Conservation (phyloP, 2,888 invertebrate genomes). For the Lasioglossum morio region DNA sequence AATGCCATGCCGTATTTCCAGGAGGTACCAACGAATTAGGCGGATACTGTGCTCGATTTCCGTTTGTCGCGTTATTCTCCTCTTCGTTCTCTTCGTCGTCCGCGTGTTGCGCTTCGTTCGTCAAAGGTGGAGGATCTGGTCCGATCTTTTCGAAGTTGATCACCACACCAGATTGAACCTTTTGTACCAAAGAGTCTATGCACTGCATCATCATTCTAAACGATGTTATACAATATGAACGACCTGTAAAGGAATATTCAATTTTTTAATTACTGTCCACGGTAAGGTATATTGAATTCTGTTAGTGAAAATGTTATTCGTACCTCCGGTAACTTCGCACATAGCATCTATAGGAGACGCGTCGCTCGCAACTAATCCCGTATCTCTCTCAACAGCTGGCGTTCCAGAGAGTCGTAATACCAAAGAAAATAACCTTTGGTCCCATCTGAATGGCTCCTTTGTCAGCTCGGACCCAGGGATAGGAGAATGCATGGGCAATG, state of each 20-base stretch:
- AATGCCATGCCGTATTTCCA: constrained; percentile 92
- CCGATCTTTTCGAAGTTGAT: constrained; percentile 99
- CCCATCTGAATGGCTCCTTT: constrained; percentile 99
- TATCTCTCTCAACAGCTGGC: constrained; percentile 94
- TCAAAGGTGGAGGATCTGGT: constrained; percentile 91
- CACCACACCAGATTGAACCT: constrained; percentile 98
- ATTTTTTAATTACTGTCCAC: neutral
- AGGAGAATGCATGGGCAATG: constrained; percentile 96
- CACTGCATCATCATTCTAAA: constrained; percentile 98
- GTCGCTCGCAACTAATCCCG: constrained; percentile 96
- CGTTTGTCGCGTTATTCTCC: constrained; percentile 83
- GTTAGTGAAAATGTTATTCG: neutral
- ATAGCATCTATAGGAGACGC: constrained; percentile 98
- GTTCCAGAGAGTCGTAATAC: constrained; percentile 97
- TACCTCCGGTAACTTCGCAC: constrained; percentile 99
- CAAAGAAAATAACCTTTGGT: constrained; percentile 98
- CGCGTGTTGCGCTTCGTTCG: constrained; percentile 85
- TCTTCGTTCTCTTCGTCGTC: constrained; percentile 86
- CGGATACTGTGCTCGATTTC: constrained; percentile 71
- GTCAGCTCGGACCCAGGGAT: constrained; percentile 99
- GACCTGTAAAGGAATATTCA: constrained; percentile 86
- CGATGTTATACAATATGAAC: constrained; percentile 97
- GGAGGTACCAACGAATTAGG: constrained; percentile 69
- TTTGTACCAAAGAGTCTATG: constrained; percentile 98
- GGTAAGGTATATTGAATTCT: neutral